These are phyloP conservation scores for Ephydatia muelleri DNA, from an alignment of 37 sponge, comb jelly and placozoan species.

Conservation along the genomic window DNA sequence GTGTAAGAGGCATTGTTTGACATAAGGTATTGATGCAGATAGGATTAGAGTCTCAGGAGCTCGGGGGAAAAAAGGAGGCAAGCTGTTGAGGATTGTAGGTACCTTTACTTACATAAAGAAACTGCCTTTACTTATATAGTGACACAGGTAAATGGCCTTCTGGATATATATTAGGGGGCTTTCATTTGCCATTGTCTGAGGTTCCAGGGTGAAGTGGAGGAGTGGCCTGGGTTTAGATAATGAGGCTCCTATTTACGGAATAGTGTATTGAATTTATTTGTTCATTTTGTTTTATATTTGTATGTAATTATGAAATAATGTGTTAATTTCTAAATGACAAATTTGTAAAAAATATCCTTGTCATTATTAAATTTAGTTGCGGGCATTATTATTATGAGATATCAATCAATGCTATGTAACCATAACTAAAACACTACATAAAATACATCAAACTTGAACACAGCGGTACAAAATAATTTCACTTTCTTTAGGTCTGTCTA, in stretches of 20 bases:
- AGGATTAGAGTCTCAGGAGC: conserved; percentile 13
- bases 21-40: conserved; percentile 51
- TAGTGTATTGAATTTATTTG: too few relatives aligned
- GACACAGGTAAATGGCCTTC: conserved; percentile 5
- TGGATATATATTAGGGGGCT: background rate
- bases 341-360: too few relatives aligned
- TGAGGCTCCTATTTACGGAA: background rate
- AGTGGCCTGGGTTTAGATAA: background rate
- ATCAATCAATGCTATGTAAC: too few relatives aligned
- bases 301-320: too few relatives aligned
- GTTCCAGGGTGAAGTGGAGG: conserved; percentile 21
- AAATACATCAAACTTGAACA: background rate
- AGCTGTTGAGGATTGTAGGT: too few relatives aligned
- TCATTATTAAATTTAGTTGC: too few relatives aligned
- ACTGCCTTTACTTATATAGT: conserved; percentile 11
- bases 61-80: background rate
- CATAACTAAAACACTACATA: too few relatives aligned
- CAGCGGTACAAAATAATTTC: background rate
- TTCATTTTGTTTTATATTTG: too few relatives aligned
- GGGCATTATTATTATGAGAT: too few relatives aligned
- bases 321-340: too few relatives aligned
- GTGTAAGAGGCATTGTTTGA: conserved; percentile 57
- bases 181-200: conserved; percentile 25
- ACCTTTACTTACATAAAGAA: background rate
- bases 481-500: background rate